A percentile compares a stretch with the other conserved stretches of the same genome.
phyloP scores from a whole-genome alignment of 2,888 invertebrate genomes.

The Leucophora obtusa region DNA sequence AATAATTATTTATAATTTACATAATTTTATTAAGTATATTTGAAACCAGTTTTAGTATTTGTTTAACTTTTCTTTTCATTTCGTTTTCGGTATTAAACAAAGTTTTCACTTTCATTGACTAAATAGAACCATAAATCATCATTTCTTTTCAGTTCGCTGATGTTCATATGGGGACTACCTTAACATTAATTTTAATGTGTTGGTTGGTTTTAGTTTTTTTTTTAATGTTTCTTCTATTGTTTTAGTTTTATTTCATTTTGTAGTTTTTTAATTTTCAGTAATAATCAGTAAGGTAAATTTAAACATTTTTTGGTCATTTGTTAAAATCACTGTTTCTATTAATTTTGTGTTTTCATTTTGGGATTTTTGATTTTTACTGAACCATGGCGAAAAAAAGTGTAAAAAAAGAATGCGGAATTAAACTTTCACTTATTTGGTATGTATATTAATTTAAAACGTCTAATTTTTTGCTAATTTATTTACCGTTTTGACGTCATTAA shows the following conservation, averaged over 20 bases:
- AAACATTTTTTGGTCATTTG: conserved; percentile 52
- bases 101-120: conserved; percentile 63
- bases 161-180: conserved; percentile 33
- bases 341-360: conserved; percentile 36
- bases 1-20: conserved; percentile 55
- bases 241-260: neutral
- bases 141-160: conserved; percentile 19
- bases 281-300: conserved; percentile 63
- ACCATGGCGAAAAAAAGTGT: conserved; percentile 68
- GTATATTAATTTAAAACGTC: conserved; percentile 8
- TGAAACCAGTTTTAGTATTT: conserved; percentile 35
- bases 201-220: conserved; percentile 3
- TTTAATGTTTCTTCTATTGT: neutral
- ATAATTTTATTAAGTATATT: conserved; percentile 45
- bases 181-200: conserved; percentile 28
- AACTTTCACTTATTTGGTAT: conserved; percentile 75
- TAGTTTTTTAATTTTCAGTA: neutral
- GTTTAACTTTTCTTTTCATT: conserved; percentile 1
- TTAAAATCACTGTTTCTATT: conserved; percentile 30
- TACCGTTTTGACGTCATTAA: neutral
- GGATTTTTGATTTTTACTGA: conserved; percentile 71
- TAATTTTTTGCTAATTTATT: neutral
- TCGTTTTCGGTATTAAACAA: conserved; percentile 14
- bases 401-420: conserved; percentile 72
- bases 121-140: conserved; percentile 46